Percentiles rank a stretch among this genome's conserved stretches.
phyloP scores from a whole-genome alignment of 2,113 vertebrate species.

The Notechis scutatus region DNA sequence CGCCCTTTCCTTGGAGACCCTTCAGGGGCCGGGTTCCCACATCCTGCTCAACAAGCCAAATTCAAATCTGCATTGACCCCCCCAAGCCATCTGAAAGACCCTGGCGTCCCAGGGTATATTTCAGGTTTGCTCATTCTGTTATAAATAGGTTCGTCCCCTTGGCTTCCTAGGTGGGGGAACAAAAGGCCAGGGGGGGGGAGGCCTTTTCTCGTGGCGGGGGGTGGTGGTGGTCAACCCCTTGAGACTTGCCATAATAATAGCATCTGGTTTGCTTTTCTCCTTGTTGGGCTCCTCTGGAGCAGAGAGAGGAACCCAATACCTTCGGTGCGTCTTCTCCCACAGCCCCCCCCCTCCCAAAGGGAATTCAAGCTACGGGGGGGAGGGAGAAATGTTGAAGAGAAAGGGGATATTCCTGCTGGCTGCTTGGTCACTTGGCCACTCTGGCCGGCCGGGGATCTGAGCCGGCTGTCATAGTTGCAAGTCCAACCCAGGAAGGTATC shows the following conservation, averaged over 20 bases:
- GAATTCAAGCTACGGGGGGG: slow-evolving; percentile 55
- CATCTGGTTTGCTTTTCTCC: slow-evolving; percentile 70
- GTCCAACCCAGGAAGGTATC: slow-evolving; percentile 48
- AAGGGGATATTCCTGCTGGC: slow-evolving; percentile 59
- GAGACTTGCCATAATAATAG: slow-evolving; percentile 76
- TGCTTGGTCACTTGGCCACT: slow-evolving; percentile 65
- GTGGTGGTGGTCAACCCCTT: not conserved
- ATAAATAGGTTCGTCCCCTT: slow-evolving; percentile 44
- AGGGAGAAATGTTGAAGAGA: slow-evolving; percentile 33
- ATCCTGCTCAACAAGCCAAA: not conserved
- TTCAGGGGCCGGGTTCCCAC: not conserved
- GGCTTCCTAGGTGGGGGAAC: slow-evolving; percentile 50
- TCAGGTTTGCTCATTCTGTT: not conserved
- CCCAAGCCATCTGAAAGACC: not conserved
- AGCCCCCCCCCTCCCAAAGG: slow-evolving; percentile 50
- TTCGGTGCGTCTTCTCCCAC: slow-evolving; percentile 38
- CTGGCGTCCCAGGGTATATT: not conserved
- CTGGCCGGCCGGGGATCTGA: slow-evolving; percentile 45
- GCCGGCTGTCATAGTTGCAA: slow-evolving; percentile 59
- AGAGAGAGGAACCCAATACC: slow-evolving; percentile 74
- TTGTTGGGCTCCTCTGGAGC: slow-evolving; percentile 68
- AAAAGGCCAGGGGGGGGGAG: slow-evolving; percentile 62
- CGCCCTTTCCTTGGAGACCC: not conserved
- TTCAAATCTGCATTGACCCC: not conserved
- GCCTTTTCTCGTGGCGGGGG: not conserved